phyloP scores from a whole-genome alignment of 35 echinoderm and acorn worm species.

The Stichopus chloronotus region DNA sequence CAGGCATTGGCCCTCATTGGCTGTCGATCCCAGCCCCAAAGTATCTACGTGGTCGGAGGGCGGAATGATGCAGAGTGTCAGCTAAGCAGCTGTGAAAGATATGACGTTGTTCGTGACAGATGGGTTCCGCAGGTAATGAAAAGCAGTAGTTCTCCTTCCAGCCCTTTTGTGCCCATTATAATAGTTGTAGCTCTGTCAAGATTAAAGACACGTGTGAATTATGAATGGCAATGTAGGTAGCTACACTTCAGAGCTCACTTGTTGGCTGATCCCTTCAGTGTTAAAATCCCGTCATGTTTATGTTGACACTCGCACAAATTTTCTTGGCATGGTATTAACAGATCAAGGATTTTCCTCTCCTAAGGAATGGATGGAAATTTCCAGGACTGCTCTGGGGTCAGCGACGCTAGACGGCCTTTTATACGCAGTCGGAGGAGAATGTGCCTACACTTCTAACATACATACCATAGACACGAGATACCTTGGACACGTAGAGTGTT shows the following conservation, averaged over 20 bases:
- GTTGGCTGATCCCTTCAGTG: no score
- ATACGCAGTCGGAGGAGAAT: conserved; percentile 93
- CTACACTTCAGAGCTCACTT: no score
- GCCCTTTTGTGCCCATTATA: neutral
- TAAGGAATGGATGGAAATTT: conserved; percentile 94
- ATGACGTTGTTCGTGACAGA: conserved; percentile 82
- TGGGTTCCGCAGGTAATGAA: conserved; percentile 94
- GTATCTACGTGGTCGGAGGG: conserved; percentile 89
- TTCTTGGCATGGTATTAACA: neutral
- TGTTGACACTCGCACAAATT: neutral
- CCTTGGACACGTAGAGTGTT: conserved; percentile 89
- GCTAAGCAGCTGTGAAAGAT: conserved; percentile 91
- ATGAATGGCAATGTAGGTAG: no score
- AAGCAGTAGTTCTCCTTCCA: neutral
- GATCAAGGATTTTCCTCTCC: neutral
- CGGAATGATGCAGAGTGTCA: conserved; percentile 94
- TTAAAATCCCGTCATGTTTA: neutral
- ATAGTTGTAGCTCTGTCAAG: no score
- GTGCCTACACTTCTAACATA: conserved; percentile 84
- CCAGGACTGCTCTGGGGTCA: conserved; percentile 88
- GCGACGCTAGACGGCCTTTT: conserved; percentile 86
- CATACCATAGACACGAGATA: conserved; percentile 94
- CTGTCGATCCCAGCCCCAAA: conserved; percentile 85
- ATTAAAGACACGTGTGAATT: no score
- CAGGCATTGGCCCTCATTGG: conserved; percentile 92